Evolutionary conservation across 2,888 invertebrate species (phyloP).

Genomic region (Ectemnius lituratus): DNA sequence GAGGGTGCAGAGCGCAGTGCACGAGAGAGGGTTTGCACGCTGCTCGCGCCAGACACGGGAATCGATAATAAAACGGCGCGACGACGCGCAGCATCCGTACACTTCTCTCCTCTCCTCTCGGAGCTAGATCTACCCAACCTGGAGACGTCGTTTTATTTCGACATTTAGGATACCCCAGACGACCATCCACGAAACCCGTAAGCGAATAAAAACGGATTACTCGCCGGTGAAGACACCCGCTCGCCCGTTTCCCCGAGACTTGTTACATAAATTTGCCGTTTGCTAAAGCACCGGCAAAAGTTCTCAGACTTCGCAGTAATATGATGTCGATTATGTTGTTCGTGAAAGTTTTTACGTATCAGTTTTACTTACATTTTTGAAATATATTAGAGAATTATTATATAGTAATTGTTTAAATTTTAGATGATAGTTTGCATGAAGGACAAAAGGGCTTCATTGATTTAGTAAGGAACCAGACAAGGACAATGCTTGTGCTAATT

Average conservation of each 20-base stretch:
- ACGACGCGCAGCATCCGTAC: conserved; percentile 70
- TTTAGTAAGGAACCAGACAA: too few relatives aligned
- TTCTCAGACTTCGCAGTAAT: too few relatives aligned
- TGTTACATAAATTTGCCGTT: background rate
- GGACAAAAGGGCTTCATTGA: too few relatives aligned
- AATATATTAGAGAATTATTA: too few relatives aligned
- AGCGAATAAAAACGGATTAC: conserved; percentile 2
- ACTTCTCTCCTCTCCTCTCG: background rate
- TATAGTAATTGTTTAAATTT: too few relatives aligned
- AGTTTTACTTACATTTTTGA: too few relatives aligned
- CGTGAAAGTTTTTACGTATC: too few relatives aligned
- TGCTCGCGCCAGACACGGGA: conserved; percentile 57
- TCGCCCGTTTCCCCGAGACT: background rate
- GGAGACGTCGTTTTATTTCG: conserved; percentile 21
- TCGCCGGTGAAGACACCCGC: background rate
- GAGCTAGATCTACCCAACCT: background rate
- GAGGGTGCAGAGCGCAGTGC: conserved; percentile 3
- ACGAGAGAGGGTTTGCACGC: conserved; percentile 49
- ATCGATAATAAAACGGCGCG: conserved; percentile 74
- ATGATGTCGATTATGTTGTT: too few relatives aligned
- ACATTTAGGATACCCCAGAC: conserved; percentile 25
- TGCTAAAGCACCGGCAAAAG: background rate
- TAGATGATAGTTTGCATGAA: too few relatives aligned
- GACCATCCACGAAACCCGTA: background rate
- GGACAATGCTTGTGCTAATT: too few relatives aligned